Evolutionary conservation across 1,140 invertebrate genomes (phyloP).

Genomic region (Pygmarrhopalites habei): DNA sequence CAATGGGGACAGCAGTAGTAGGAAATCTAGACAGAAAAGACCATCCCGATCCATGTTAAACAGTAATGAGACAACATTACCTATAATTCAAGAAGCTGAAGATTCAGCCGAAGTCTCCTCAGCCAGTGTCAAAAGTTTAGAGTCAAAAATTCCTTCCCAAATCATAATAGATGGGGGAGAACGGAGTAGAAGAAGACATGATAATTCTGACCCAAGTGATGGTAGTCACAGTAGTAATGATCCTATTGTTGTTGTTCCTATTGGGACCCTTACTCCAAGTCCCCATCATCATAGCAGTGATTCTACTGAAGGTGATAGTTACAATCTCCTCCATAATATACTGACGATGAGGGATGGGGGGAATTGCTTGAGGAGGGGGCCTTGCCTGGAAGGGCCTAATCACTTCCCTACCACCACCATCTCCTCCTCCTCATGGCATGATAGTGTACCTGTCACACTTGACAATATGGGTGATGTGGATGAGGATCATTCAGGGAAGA

Average conservation of each 20-base stretch:
- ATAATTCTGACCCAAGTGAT: neutral
- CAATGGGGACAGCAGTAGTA: neutral
- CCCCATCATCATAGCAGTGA: no score
- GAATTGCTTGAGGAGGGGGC: neutral
- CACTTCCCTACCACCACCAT: neutral
- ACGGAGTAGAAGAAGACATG: neutral
- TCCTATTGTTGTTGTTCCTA: neutral
- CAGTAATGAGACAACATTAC: neutral
- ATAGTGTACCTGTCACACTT: neutral
- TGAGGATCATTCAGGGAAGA: neutral
- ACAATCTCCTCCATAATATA: no score
- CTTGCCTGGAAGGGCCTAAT: neutral
- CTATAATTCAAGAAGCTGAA: constrained; percentile 20
- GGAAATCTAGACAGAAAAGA: neutral
- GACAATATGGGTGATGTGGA: constrained; percentile 5
- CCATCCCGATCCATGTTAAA: constrained; percentile 1
- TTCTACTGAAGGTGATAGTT: no score
- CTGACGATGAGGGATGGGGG: neutral
- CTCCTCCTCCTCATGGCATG: neutral
- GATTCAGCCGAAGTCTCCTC: constrained; percentile 8
- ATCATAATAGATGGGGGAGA: neutral
- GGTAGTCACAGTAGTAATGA: neutral
- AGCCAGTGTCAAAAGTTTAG: constrained; percentile 1
- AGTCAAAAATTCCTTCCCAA: neutral
- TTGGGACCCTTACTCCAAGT: neutral